These are phyloP conservation scores for Sebastes glaucus DNA, from an alignment of 2,797 vertebrate genomes.

Conservation along the genomic window DNA sequence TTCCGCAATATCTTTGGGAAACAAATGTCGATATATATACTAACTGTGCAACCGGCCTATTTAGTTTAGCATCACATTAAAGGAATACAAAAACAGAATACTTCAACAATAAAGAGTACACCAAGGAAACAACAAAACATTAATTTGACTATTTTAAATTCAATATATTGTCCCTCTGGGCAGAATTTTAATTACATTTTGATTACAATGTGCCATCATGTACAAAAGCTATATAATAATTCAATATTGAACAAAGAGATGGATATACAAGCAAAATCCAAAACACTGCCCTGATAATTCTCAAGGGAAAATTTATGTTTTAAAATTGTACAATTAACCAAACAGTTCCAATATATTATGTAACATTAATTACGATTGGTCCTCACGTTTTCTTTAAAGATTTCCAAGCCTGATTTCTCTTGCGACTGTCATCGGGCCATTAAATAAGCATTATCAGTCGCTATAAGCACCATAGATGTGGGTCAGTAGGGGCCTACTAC, in stretches of 20 bases:
- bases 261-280: constrained; percentile 32
- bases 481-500: too few relatives aligned
- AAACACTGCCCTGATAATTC: not conserved
- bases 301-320: not conserved
- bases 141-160: constrained; percentile 42
- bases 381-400: not conserved
- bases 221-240: constrained; percentile 60
- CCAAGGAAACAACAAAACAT: constrained; percentile 62
- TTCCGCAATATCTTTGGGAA: not conserved
- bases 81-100: constrained; percentile 53
- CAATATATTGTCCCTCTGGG: constrained; percentile 42
- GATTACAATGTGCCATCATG: constrained; percentile 48
- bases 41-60: constrained; percentile 27
- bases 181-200: constrained; percentile 39
- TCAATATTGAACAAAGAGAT: constrained; percentile 38
- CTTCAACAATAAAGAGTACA: constrained; percentile 47
- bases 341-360: not conserved
- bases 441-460: too few relatives aligned
- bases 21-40: constrained; percentile 28
- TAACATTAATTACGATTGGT: not conserved
- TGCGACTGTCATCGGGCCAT: too few relatives aligned
- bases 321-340: not conserved
- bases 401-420: not conserved
- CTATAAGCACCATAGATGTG: too few relatives aligned
- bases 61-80: constrained; percentile 32